Evolutionary conservation across 2,113 vertebrate genomes (phyloP), one percentile per base, ranked within the genome.

Genomic region (Serilophus lunatus): DNA sequence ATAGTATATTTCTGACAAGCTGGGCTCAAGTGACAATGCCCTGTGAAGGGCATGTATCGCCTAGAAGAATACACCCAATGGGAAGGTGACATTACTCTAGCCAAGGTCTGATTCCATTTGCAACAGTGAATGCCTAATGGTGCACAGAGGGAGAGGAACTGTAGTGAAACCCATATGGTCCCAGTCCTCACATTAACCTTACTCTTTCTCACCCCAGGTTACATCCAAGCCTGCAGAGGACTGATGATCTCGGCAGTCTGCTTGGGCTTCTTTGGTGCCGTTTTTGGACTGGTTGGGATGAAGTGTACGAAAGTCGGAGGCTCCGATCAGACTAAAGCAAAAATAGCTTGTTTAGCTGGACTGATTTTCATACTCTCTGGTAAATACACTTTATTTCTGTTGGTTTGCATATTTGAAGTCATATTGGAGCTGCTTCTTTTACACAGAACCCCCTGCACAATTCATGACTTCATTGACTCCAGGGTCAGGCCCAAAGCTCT

Each of bases 301-400:
- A 99, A 99, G 87, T 99, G 99, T 92, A 99, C 99, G 20, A 99
- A 99, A 97, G 98, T 99, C 0, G 99, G 99, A 70, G 99, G 99
- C 38, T 98, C 99, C 1, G 98, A 99, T 69, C 84, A 98, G 47
- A 97, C 97, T 90, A 99, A 99, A 94, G 98, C 99, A 25, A 98
- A 98, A 97, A 98, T 99, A 83, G 99, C 99, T 47, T 99, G 99
- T 92, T 98, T 99, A 92, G 98, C 98, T 17, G 98, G 98, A 31
- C 44, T 99, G 42, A 97, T 98, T 26, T 99, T 99, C 97, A 98
- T 99, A 70, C 96, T 98, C 8, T 99, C 98, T 97, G 99, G 99
- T 99, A 98, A 98, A 92, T 94, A 96, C 88, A 51, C 66, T 85
- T 95, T 88, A 81, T 87, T 88, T 95, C 50, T 95, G n/a, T 72